These are phyloP conservation scores for Agrotis segetum DNA, from an alignment of 2,888 invertebrate species.

Conservation along the genomic window DNA sequence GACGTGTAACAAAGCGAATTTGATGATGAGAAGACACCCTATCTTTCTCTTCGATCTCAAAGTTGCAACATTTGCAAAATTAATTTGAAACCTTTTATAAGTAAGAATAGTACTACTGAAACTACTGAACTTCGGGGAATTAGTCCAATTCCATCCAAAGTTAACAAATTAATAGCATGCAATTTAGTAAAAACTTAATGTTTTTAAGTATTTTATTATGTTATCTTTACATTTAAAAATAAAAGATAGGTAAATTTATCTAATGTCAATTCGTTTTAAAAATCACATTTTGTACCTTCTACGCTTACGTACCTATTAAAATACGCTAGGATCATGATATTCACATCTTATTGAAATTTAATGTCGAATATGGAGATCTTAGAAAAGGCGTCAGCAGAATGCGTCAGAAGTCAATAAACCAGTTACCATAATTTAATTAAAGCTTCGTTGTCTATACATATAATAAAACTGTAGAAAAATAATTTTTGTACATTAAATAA, in stretches of 20 bases:
- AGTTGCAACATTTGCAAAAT: constrained; percentile 7
- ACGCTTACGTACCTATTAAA: neutral
- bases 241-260: neutral
- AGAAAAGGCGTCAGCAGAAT: no score
- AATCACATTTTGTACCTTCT: neutral
- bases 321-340: neutral
- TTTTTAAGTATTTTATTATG: no score
- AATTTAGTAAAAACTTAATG: neutral
- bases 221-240: no score
- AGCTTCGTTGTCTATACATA: neutral
- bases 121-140: constrained; percentile 4
- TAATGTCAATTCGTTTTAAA: neutral
- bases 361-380: neutral
- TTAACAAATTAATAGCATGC: neutral
- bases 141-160: neutral
- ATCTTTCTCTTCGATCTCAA: constrained; percentile 15
- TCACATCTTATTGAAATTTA: neutral
- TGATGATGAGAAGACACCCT: constrained; percentile 18
- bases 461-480: no score
- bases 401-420: neutral
- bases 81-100: constrained; percentile 5
- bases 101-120: neutral
- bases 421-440: neutral
- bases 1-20: constrained; percentile 14
- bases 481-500: no score